Conservation (phyloP, 2,113 vertebrate species). For the Centropus bengalensis region DNA sequence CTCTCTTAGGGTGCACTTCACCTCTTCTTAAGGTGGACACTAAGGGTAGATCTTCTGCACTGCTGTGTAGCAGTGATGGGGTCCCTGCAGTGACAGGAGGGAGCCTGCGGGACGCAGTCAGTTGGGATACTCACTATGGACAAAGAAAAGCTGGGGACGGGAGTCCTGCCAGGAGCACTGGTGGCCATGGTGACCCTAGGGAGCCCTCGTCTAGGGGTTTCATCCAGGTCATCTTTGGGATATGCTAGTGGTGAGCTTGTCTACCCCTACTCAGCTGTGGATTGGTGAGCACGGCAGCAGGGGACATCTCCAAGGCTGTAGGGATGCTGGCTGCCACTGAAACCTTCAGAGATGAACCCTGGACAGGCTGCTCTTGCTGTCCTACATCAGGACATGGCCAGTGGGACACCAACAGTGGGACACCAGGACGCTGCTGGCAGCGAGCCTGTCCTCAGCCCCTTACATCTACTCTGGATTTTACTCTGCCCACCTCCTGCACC, state of each 20-base stretch:
- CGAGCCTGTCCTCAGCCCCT: accelerated
- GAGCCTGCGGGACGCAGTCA: neutral
- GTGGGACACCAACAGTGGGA: neutral
- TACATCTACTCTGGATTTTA: accelerated
- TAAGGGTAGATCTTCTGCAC: neutral
- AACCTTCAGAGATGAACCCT: neutral
- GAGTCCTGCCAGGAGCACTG: neutral
- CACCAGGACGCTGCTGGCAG: neutral
- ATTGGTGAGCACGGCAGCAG: accelerated
- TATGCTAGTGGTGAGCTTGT: neutral
- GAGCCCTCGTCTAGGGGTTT: neutral
- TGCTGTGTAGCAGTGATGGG: neutral
- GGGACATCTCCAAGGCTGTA: neutral
- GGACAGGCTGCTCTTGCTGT: neutral
- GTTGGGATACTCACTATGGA: neutral
- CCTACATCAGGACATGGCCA: accelerated
- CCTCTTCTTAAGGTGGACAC: neutral
- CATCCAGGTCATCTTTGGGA: neutral
- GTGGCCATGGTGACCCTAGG: neutral
- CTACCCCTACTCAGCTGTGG: neutral
- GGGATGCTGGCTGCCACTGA: neutral
- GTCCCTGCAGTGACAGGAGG: neutral
- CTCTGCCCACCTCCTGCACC: accelerated
- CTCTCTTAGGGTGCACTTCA: neutral
- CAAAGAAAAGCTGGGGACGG: neutral